These are phyloP conservation scores for Magallana nippona DNA, from an alignment of 2,888 invertebrate genomes.

Conservation along the genomic window DNA sequence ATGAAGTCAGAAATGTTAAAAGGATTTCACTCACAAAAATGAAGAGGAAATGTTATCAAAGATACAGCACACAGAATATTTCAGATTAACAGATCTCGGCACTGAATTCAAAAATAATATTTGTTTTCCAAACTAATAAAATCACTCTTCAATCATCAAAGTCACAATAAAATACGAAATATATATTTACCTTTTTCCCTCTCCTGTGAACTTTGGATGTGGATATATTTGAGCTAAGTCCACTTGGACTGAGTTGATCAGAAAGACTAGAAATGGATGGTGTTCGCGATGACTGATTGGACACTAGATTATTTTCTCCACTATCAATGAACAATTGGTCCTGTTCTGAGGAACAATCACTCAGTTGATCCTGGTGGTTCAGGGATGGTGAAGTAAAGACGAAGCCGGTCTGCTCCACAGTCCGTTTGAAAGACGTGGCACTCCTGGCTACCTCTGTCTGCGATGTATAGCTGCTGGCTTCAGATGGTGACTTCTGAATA, in stretches of 20 bases:
- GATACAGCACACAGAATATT: conserved; percentile 26
- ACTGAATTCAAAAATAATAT: background rate
- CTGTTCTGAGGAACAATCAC: conserved; percentile 41
- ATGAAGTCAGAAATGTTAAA: conserved; percentile 25
- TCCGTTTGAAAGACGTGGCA: conserved; percentile 1
- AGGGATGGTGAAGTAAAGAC: conserved; percentile 8
- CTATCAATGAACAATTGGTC: conserved; percentile 39
- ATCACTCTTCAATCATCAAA: conserved; percentile 3
- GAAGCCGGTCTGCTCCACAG: background rate
- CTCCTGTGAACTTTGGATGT: conserved; percentile 48
- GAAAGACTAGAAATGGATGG: conserved; percentile 45
- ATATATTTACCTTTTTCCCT: conserved; percentile 49
- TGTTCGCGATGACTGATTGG: conserved; percentile 36
- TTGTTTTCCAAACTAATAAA: background rate
- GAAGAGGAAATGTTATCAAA: conserved; percentile 21
- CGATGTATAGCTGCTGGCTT: background rate
- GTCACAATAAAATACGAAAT: background rate
- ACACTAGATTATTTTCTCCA: background rate
- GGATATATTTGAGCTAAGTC: conserved; percentile 49
- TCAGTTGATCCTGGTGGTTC: conserved; percentile 34
- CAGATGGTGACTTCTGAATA: background rate
- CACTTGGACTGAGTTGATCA: conserved; percentile 48
- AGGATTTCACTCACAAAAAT: conserved; percentile 9
- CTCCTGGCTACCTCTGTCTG: conserved; percentile 3
- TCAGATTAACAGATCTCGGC: background rate